Percentiles rank a stretch among this genome's conserved stretches.
phyloP scores from a whole-genome alignment of 2,888 invertebrate genomes.

The Hartigia nigra region DNA sequence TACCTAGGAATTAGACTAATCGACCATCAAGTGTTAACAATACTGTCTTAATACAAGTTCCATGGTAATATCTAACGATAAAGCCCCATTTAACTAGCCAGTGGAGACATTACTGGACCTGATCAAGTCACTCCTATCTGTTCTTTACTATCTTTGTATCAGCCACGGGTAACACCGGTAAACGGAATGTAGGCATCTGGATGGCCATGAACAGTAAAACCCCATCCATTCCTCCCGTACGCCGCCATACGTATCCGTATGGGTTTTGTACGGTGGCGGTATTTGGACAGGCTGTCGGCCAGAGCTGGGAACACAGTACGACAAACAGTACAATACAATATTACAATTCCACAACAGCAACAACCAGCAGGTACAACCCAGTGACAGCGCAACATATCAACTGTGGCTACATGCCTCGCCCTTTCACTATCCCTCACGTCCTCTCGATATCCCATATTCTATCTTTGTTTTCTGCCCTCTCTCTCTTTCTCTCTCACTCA shows the following conservation, averaged over 20 bases:
- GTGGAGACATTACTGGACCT: not conserved
- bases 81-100: not conserved
- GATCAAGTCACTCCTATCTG: not conserved
- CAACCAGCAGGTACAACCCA: slow-evolving; percentile 51
- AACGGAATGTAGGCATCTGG: slow-evolving; percentile 5
- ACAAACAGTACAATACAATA: slow-evolving; percentile 58
- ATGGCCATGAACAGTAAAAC: not conserved
- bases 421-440: slow-evolving; percentile 1
- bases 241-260: not conserved
- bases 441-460: not conserved
- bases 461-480: slow-evolving; percentile 8
- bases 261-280: slow-evolving; percentile 50
- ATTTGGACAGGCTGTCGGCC: slow-evolving; percentile 60
- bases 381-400: slow-evolving; percentile 58
- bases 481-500: slow-evolving; percentile 23
- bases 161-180: slow-evolving; percentile 42
- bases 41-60: not conserved
- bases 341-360: slow-evolving; percentile 54
- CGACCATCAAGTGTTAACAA: not conserved
- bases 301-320: slow-evolving; percentile 45
- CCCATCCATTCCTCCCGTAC: not conserved
- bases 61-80: not conserved
- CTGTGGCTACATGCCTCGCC: slow-evolving; percentile 34
- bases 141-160: not conserved
- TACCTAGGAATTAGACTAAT: not conserved